Conservation (phyloP, 2,113 vertebrate species). For the Helogale parvula region DNA sequence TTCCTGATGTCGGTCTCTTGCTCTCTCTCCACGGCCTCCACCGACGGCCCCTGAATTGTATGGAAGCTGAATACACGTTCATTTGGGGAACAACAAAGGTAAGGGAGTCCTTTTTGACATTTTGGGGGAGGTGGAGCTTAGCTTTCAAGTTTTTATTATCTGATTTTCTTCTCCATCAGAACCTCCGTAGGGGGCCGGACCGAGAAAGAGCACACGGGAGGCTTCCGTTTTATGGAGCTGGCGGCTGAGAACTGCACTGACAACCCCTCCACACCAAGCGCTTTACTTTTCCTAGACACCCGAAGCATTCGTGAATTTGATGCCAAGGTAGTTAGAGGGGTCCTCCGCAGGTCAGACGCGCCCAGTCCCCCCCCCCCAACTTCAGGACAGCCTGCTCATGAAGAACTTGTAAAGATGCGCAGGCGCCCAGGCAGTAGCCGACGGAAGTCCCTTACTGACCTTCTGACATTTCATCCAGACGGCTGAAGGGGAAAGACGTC, state of each 20-base stretch:
- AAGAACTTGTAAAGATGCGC: neutral
- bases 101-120: neutral
- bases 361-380: neutral
- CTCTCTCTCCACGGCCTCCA: rapidly evolving
- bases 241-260: rapidly evolving
- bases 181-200: neutral
- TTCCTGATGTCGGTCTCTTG: neutral
- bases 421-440: neutral
- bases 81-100: neutral
- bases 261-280: neutral
- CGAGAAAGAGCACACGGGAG: neutral
- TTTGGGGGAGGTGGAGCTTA: neutral
- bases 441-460: constrained; percentile 75
- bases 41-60: rapidly evolving
- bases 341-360: rapidly evolving
- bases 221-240: neutral
- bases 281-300: neutral
- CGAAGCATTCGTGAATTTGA: neutral
- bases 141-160: neutral
- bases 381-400: neutral
- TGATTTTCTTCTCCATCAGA: neutral
- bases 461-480: constrained; percentile 58
- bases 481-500: constrained; percentile 50
- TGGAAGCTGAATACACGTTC: neutral
- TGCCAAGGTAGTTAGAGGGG: neutral